Evolutionary conservation across 92 coral and sea anemone genomes (phyloP), one percentile per base, ranked within the genome.

Genomic region (Paragorgia papillata): DNA sequence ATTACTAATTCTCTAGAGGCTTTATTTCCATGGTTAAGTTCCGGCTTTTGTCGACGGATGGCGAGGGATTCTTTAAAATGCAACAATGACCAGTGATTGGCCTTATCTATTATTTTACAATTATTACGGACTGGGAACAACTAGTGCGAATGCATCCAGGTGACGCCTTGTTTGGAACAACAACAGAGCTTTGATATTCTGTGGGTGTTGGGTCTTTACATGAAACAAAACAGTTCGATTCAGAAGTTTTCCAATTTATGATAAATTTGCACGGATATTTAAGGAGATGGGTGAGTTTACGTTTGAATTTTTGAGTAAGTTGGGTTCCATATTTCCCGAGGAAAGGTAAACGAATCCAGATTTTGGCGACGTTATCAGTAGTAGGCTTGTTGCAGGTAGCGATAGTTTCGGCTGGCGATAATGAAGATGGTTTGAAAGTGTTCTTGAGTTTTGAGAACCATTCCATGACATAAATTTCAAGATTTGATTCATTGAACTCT

Each of bases 341-440:
- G 65, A 58, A 58, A 26, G 65, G 65, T 30, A 58, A 35, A 21
- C 33, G 21, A 15, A 58, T 58, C 34, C 39, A 58, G 65, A 58
- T 58, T 21, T 17, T 22, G 10, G 30, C 12, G 10, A 19, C 1
- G 24, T 17, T 58, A 12, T 58, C 65, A 3, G 65, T 21, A 26
- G 0, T 58, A 3, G 30, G 1, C 15, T 27, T 30, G 12, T 21
- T 34, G 9, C 20, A 19, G 0, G 65, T 26, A 15, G 65, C 1
- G 35, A 35, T 26, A 15, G 65, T 56, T 56, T 21, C 17, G 15
- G 65, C 29, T 21, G 34, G 18, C 35, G 35, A 29, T 15, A 21
- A 27, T 19, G 20, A 2, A 27, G 17, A 15, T 26, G 27, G 21
- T 0, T 26, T 15, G 29, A n/a, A n/a, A n/a, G n/a, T 55, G 29